phyloP scores from a whole-genome alignment of 2,888 invertebrate genomes.

The Cerastis rubricosa region DNA sequence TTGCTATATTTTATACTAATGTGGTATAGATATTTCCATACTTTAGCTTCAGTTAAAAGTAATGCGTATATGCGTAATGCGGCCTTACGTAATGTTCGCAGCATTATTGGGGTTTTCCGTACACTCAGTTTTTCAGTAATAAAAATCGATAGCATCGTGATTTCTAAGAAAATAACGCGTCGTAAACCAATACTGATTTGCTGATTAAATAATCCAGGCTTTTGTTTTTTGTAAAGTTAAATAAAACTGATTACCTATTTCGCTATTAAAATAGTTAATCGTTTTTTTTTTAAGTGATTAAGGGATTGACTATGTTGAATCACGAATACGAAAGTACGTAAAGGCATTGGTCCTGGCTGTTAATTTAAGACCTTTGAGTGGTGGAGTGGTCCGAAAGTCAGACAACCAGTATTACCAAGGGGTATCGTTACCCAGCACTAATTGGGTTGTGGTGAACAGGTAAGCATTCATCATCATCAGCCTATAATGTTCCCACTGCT shows the following conservation, averaged over 20 bases:
- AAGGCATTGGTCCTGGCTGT: too few species aligned
- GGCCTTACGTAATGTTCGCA: not conserved
- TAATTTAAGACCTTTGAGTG: too few species aligned
- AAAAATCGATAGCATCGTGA: constrained; percentile 28
- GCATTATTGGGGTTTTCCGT: constrained; percentile 10
- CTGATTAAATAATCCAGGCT: constrained; percentile 22
- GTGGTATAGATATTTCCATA: not conserved
- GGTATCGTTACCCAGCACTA: too few species aligned
- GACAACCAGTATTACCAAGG: too few species aligned
- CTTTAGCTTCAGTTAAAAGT: not conserved
- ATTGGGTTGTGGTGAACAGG: too few species aligned
- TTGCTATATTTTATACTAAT: not conserved
- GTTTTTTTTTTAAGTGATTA: not conserved
- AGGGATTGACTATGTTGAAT: too few species aligned
- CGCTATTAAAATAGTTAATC: not conserved
- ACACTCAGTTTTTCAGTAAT: constrained; percentile 17
- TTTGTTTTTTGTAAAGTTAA: not conserved
- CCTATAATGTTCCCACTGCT: too few species aligned
- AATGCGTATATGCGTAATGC: not conserved
- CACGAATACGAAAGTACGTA: too few species aligned
- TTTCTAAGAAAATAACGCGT: constrained; percentile 18
- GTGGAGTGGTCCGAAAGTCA: too few species aligned
- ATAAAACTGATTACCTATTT: not conserved
- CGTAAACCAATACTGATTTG: constrained; percentile 13
- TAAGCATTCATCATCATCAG: too few species aligned